Conservation (phyloP, 1,140 invertebrate species). For the Cyphomyrmex costatus region DNA sequence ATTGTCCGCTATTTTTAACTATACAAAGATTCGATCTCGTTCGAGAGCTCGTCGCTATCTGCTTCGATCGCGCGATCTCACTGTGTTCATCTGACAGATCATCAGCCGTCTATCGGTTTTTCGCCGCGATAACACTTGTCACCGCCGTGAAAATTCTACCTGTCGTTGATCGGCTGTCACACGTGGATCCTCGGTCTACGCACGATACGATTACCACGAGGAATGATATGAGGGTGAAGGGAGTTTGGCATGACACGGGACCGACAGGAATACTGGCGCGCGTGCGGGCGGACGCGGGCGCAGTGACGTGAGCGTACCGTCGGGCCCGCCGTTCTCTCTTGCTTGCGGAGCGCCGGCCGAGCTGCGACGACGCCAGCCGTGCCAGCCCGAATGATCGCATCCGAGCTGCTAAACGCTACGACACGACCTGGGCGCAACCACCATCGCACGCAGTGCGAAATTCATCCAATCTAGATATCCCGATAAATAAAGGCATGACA, state of each 20-base stretch:
- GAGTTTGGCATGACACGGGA: constrained; percentile 1
- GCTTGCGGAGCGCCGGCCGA: constrained; percentile 61
- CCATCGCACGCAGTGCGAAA: constrained; percentile 41
- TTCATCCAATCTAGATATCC: neutral
- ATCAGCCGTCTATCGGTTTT: neutral
- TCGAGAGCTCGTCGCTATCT: neutral
- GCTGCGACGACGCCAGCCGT: constrained; percentile 65
- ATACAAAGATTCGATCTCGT: neutral
- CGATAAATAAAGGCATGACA: constrained; percentile 24
- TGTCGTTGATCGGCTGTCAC: constrained; percentile 25
- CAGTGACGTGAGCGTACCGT: constrained; percentile 60
- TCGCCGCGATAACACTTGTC: constrained; percentile 28
- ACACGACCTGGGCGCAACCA: constrained; percentile 55
- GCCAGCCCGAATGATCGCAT: constrained; percentile 70
- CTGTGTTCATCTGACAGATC: neutral
- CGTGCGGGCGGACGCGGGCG: constrained; percentile 54
- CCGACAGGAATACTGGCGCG: constrained; percentile 35
- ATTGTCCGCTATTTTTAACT: neutral
- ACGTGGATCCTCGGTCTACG: constrained; percentile 14
- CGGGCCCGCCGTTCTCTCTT: constrained; percentile 43
- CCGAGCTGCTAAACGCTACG: constrained; percentile 56
- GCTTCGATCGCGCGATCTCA: neutral
- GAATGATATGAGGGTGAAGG: neutral
- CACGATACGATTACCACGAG: constrained; percentile 30
- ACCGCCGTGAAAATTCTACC: neutral